Conservation (phyloP, 2,888 invertebrate species). For the Thecophora atra region DNA sequence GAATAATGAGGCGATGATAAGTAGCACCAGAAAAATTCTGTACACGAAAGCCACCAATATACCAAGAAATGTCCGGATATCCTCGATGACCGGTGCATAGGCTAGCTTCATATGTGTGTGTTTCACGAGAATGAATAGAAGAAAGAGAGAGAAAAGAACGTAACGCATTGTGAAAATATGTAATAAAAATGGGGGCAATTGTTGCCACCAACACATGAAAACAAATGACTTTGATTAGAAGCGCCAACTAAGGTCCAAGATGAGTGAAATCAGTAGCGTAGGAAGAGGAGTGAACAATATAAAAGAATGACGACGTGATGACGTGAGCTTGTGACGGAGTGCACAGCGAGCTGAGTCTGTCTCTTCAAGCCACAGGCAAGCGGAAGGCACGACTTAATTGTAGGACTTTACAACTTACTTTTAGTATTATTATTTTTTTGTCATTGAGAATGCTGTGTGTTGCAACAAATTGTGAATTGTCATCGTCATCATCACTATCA, state of each 20-base stretch:
- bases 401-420: conserved; percentile 30
- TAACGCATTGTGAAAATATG: neutral
- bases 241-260: neutral
- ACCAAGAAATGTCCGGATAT: conserved; percentile 69
- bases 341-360: neutral
- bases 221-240: conserved; percentile 16
- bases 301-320: neutral
- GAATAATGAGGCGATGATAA: conserved; percentile 68
- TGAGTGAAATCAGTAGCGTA: neutral
- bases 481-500: conserved; percentile 15
- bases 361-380: neutral
- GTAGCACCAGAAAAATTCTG: conserved; percentile 68
- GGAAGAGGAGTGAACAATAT: neutral
- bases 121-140: neutral
- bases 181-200: too few species aligned
- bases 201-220: conserved; percentile 5
- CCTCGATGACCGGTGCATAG: conserved; percentile 67
- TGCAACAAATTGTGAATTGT: conserved; percentile 41
- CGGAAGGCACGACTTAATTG: conserved; percentile 19
- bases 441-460: conserved; percentile 49
- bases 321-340: neutral
- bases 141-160: conserved; percentile 5
- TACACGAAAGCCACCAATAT: conserved; percentile 69
- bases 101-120: conserved; percentile 55
- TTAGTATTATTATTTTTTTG: conserved; percentile 37